A percentile compares a stretch with the other conserved stretches of the same genome.
phyloP scores from a whole-genome alignment of 2,113 vertebrate species.

The Vimba vimba region DNA sequence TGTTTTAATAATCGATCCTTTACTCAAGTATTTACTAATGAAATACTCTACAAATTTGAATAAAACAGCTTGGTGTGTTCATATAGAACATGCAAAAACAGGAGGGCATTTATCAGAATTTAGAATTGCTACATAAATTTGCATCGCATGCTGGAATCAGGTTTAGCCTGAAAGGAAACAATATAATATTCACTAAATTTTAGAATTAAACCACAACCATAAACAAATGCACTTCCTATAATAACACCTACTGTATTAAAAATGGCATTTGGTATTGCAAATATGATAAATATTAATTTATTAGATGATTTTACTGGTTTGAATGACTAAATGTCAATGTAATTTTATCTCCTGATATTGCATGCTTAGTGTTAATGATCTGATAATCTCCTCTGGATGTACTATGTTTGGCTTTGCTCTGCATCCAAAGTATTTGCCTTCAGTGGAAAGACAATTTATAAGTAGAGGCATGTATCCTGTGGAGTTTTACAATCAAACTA shows the following conservation, averaged over 20 bases:
- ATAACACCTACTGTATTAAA: not conserved
- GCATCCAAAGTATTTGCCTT: slow-evolving; percentile 16
- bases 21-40: not conserved
- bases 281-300: not conserved
- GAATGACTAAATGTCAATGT: not conserved
- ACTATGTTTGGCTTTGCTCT: slow-evolving; percentile 65
- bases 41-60: not conserved
- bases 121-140: not conserved
- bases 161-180: not conserved
- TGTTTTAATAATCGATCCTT: not conserved
- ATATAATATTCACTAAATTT: not conserved
- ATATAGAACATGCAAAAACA: not conserved
- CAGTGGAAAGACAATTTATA: not conserved
- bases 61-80: not conserved
- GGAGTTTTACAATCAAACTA: not conserved
- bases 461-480: not conserved
- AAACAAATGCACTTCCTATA: not conserved
- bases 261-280: not conserved
- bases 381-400: slow-evolving; percentile 57
- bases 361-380: slow-evolving; percentile 6
- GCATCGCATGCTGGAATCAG: not conserved
- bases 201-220: not conserved
- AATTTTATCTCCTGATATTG: not conserved
- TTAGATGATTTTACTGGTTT: not conserved
- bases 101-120: not conserved